Conservation (phyloP, 1,140 invertebrate genomes). For the Drosophila ficusphila region DNA sequence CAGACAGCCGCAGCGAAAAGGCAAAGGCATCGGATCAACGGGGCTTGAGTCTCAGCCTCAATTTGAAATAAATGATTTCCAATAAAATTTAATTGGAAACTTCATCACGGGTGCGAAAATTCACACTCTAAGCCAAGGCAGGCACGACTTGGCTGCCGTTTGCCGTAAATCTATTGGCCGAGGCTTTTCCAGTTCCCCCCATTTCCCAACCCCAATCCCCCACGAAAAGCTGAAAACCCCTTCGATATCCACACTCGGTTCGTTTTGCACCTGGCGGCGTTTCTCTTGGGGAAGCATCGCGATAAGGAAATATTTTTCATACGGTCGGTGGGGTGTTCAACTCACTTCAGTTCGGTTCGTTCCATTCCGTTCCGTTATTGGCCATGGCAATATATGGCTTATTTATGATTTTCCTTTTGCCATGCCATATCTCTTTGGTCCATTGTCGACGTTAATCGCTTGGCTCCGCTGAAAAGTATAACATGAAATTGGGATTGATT, state of each 20-base stretch:
- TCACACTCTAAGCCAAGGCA: conserved; percentile 72
- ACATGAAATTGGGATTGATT: conserved; percentile 77
- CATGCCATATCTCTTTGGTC: conserved; percentile 74
- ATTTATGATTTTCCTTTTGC: conserved; percentile 79
- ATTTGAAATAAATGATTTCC: conserved; percentile 82
- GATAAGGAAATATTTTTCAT: conserved; percentile 80
- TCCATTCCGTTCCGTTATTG: conserved; percentile 68
- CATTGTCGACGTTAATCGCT: conserved; percentile 80
- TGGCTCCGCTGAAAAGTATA: conserved; percentile 73
- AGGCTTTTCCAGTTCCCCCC: conserved; percentile 43
- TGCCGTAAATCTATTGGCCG: conserved; percentile 76
- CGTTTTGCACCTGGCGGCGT: conserved; percentile 58
- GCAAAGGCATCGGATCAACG: conserved; percentile 60
- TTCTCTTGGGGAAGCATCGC: conserved; percentile 62
- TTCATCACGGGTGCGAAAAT: conserved; percentile 84
- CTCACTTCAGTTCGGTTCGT: too few species aligned
- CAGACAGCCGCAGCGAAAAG: conserved; percentile 28
- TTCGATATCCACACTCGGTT: conserved; percentile 26
- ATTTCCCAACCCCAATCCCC: background rate
- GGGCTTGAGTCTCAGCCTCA: conserved; percentile 59
- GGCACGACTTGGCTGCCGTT: conserved; percentile 78
- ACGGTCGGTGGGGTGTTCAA: conserved; percentile 36
- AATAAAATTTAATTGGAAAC: conserved; percentile 84
- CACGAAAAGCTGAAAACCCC: background rate
- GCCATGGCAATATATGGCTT: conserved; percentile 70